Conservation (phyloP, 1,140 invertebrate species). For the Euborellia annulipes region DNA sequence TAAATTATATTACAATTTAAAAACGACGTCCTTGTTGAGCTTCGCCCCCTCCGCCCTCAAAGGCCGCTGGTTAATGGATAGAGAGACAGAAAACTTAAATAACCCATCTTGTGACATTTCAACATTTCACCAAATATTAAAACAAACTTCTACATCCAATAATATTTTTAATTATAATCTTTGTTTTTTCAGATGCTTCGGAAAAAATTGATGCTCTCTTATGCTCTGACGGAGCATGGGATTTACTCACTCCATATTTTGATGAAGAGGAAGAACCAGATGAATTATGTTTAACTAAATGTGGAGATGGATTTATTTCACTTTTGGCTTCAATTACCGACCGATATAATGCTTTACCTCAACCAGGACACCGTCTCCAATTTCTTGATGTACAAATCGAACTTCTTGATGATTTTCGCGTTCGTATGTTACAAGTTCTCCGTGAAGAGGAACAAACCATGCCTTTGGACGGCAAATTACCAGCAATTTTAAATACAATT, state of each 20-base stretch:
- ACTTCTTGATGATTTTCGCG: conserved; percentile 74
- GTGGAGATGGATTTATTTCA: conserved; percentile 62
- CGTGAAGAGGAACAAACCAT: conserved; percentile 39
- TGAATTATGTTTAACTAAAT: conserved; percentile 56
- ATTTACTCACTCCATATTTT: conserved; percentile 36
- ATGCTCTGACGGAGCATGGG: conserved; percentile 43
- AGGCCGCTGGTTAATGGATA: too few relatives aligned
- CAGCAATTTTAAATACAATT: conserved; percentile 66
- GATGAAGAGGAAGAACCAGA: conserved; percentile 31
- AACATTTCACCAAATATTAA: too few relatives aligned
- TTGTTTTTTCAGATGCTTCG: conserved; percentile 48
- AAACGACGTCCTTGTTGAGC: too few relatives aligned
- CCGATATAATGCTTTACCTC: conserved; percentile 63
- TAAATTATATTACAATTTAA: too few relatives aligned
- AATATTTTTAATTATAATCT: too few relatives aligned
- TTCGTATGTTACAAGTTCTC: conserved; percentile 58
- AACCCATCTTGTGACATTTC: background rate
- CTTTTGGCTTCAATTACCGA: conserved; percentile 75
- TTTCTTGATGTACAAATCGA: conserved; percentile 80
- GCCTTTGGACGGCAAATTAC: conserved; percentile 40
- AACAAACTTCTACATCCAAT: too few relatives aligned
- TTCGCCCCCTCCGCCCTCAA: too few relatives aligned
- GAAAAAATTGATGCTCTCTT: conserved; percentile 80
- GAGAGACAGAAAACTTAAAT: background rate
- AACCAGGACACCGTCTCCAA: conserved; percentile 69